Conservation (phyloP, 2,797 vertebrate genomes). For the Tenualosa thibaudeaui region DNA sequence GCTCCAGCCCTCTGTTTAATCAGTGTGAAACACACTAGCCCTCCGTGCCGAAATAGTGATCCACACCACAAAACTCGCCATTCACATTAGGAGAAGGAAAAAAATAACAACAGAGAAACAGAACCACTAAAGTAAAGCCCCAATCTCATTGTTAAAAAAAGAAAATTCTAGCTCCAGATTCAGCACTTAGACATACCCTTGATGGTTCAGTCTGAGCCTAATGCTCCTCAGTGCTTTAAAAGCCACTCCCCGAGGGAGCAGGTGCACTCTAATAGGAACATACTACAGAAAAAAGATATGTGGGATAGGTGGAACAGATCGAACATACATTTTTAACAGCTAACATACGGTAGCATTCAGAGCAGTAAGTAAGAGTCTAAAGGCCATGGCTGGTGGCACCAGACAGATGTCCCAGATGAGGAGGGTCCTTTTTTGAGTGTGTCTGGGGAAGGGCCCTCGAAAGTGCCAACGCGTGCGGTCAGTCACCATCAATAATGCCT, state of each 20-base stretch:
- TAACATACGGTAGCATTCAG: background rate
- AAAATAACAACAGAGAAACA: background rate
- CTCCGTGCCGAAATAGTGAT: background rate
- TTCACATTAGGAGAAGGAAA: background rate
- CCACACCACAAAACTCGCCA: background rate
- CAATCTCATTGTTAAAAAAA: background rate
- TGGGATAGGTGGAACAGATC: background rate
- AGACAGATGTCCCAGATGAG: background rate
- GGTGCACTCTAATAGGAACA: background rate
- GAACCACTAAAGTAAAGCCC: background rate
- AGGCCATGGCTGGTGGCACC: background rate
- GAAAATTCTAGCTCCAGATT: background rate
- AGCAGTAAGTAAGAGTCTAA: background rate
- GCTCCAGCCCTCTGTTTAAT: background rate
- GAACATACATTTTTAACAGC: background rate
- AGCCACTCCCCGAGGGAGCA: background rate
- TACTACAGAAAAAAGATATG: background rate
- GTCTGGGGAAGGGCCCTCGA: background rate
- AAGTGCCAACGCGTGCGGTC: background rate
- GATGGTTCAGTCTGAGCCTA: background rate
- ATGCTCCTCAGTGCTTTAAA: background rate
- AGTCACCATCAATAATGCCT: background rate
- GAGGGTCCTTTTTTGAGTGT: background rate
- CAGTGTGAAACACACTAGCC: background rate
- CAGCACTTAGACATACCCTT: background rate